Conservation (phyloP, 1,140 invertebrate genomes). For the Triops longicaudatus region DNA sequence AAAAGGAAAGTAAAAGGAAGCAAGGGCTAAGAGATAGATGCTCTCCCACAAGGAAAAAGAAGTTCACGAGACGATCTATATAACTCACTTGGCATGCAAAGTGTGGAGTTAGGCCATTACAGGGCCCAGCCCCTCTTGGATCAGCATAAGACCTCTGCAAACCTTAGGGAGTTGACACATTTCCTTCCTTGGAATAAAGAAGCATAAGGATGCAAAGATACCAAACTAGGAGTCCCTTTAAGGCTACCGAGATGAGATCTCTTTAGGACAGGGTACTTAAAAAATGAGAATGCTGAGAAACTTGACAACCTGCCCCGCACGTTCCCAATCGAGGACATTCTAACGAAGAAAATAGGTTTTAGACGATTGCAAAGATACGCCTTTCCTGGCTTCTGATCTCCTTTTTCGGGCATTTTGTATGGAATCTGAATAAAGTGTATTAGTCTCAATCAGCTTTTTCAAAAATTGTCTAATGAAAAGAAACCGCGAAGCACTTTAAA, state of each 20-base stretch:
- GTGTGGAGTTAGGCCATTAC: slow-evolving; percentile 11
- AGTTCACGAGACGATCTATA: background rate
- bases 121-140: background rate
- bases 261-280: background rate
- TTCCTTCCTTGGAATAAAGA: background rate
- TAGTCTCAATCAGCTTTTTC: too few relatives aligned
- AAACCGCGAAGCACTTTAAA: too few relatives aligned
- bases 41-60: background rate
- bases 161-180: slow-evolving; percentile 11
- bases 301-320: background rate
- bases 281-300: background rate
- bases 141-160: slow-evolving; percentile 9
- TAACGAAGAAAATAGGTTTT: background rate
- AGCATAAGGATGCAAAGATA: background rate
- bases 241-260: background rate
- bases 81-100: slow-evolving; percentile 8
- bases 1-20: background rate
- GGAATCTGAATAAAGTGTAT: too few relatives aligned
- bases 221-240: background rate
- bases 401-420: too few relatives aligned
- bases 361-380: background rate
- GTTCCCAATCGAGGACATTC: background rate
- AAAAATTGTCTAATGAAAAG: too few relatives aligned
- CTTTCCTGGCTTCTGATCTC: background rate
- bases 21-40: background rate